A percentile compares a stretch with the other conserved stretches of the same genome.
Conservation (phyloP, 1,140 invertebrate genomes). For the Bombus balteatus region DNA sequence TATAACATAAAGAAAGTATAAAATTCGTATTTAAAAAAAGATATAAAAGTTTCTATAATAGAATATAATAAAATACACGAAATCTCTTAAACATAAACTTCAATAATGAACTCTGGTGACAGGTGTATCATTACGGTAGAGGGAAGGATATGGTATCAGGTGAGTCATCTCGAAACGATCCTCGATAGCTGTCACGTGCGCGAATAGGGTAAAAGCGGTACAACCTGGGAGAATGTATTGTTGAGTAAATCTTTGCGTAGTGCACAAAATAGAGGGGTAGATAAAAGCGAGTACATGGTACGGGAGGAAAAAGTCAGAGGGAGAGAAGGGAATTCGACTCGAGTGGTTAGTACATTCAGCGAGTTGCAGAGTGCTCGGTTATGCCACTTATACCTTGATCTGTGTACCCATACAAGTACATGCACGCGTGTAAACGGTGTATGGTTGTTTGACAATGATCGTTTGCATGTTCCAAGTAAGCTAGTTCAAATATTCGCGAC, state of each 20-base stretch:
- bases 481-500: not conserved
- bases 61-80: not conserved
- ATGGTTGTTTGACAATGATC: conserved; percentile 12
- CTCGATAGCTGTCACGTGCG: conserved; percentile 23
- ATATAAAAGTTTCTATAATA: too few species aligned
- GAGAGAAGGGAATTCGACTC: conserved; percentile 51
- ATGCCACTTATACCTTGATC: conserved; percentile 46
- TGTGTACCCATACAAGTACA: conserved; percentile 20
- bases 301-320: conserved; percentile 46
- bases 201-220: conserved; percentile 62
- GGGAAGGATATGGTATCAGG: not conserved
- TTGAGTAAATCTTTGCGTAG: conserved; percentile 76
- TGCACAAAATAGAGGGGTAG: conserved; percentile 25
- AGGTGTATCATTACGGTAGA: not conserved
- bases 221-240: conserved; percentile 66
- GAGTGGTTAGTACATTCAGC: conserved; percentile 50
- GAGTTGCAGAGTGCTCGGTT: conserved; percentile 58
- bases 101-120: not conserved
- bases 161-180: not conserved
- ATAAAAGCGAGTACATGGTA: conserved; percentile 18
- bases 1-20: too few species aligned
- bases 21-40: too few species aligned
- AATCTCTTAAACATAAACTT: not conserved
- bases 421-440: not conserved
- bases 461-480: conserved; percentile 6